Conservation (phyloP, 2,888 invertebrate genomes). For the Platynereis dumerilii region DNA sequence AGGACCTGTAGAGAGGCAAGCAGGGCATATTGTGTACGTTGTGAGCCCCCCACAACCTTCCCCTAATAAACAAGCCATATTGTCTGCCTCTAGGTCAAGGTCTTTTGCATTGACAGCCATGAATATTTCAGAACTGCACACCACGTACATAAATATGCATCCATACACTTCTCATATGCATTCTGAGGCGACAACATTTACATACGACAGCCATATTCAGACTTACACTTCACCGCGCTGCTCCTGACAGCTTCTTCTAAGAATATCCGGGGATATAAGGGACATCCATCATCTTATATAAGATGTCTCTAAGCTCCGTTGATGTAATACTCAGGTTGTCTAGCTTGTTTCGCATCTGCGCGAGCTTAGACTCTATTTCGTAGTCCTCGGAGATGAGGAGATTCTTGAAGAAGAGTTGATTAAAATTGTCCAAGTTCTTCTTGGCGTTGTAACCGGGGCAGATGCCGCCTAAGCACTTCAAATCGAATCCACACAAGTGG, state of each 20-base stretch:
- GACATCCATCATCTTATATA: constrained; percentile 16
- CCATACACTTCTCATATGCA: too few relatives aligned
- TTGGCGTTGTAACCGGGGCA: constrained; percentile 35
- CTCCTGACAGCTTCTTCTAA: background rate
- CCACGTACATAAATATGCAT: too few relatives aligned
- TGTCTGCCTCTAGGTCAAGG: too few relatives aligned
- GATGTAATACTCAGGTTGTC: constrained; percentile 17
- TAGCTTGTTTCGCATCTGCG: background rate
- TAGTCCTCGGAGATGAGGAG: background rate
- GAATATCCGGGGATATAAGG: constrained; percentile 21
- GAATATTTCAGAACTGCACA: too few relatives aligned
- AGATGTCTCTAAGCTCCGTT: constrained; percentile 9
- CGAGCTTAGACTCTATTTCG: constrained; percentile 11
- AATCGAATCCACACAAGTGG: constrained; percentile 23
- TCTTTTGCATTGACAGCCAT: too few relatives aligned
- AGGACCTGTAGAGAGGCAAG: too few relatives aligned
- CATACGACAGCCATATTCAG: too few relatives aligned
- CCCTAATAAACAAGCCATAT: too few relatives aligned
- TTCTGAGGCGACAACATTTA: too few relatives aligned
- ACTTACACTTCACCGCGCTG: too few relatives aligned
- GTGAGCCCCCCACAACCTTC: too few relatives aligned
- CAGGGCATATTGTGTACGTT: too few relatives aligned
- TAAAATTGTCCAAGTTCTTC: constrained; percentile 32
- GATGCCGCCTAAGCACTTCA: constrained; percentile 30
- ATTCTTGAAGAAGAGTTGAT: constrained; percentile 30